Evolutionary conservation across 2,888 invertebrate genomes (phyloP), one percentile per base, ranked within the genome.

Genomic region (Byasa hedistus): DNA sequence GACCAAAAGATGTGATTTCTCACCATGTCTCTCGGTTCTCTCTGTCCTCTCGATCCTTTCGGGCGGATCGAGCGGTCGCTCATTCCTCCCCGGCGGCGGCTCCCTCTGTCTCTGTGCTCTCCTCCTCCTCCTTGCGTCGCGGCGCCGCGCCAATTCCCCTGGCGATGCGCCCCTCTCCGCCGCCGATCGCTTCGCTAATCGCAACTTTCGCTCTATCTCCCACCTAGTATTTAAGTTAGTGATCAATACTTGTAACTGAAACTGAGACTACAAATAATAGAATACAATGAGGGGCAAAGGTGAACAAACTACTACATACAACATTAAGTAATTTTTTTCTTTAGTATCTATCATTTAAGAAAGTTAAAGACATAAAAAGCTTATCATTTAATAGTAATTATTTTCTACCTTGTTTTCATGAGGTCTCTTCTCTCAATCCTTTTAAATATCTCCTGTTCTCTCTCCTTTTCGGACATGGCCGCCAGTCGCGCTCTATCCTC

Each of bases 391-490:
- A 27, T 27, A 27, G 3, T 27, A 27, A 27, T 72, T 1, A 12
- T 39, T 39, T 15, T 1, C 15, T 32, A 94, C 96, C 96, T 94
- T 0, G 98, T 98, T 82, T 97, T 97, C 94, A 98, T 95, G 0
- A 96, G 94, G 83, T 99, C 98, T 74, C 99, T 93, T 77, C 98
- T 95, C 86, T 99, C 99, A 61, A 98, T 98, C 62, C 99, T 94
- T 83, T 98, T 98, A 85, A 97, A 99, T 74, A 99, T 96, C 87
- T 99, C 99, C 65, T 98, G 98, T 89, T 99, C 99, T 56, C 99
- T 93, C 81, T 99, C 99, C 79, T 98, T 98, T 82, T 99, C 99
- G 0, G 98, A 98, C 94, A 99, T 95, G 70, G 96, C 95, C 17
- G 97, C 98, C 57, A 99, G 91, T 0, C 97, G 92, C 1, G 96